Percentiles rank a stretch among this genome's conserved stretches.
Conservation (phyloP, 2,113 vertebrate genomes). For the Desmodus rotundus region DNA sequence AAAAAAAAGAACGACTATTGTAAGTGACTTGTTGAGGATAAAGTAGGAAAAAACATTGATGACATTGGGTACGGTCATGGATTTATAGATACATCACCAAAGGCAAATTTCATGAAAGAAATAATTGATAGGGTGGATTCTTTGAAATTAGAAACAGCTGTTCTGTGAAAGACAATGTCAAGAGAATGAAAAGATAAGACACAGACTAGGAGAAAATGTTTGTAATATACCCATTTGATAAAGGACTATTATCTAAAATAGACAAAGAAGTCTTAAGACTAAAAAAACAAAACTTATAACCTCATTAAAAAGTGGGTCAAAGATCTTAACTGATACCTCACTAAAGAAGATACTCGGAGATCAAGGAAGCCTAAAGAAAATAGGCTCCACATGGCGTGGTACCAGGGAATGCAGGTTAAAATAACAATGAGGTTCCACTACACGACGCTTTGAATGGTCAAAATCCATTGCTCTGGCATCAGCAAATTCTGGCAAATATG, state of each 20-base stretch:
- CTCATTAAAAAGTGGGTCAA: not conserved
- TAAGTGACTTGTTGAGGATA: not conserved
- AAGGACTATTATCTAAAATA: not conserved
- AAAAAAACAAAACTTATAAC: not conserved
- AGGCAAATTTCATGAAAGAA: not conserved
- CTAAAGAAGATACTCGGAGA: not conserved
- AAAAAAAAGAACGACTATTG: not conserved
- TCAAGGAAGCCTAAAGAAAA: not conserved
- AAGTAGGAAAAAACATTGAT: not conserved
- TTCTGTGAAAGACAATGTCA: not conserved
- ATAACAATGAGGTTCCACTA: not conserved
- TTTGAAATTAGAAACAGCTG: not conserved
- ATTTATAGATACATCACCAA: not conserved
- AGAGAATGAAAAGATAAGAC: not conserved
- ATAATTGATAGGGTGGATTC: not conserved
- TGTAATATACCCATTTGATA: not conserved
- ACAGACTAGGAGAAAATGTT: not conserved
- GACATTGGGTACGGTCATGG: not conserved
- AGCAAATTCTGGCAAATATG: not conserved
- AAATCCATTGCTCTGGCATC: not conserved
- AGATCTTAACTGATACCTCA: not conserved
- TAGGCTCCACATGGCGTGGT: not conserved
- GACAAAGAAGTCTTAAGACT: not conserved
- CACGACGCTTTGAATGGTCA: not conserved
- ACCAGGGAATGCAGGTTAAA: not conserved